Evolutionary conservation across 2,797 vertebrate genomes (phyloP).

Genomic region (Megaceryle alcyon): DNA sequence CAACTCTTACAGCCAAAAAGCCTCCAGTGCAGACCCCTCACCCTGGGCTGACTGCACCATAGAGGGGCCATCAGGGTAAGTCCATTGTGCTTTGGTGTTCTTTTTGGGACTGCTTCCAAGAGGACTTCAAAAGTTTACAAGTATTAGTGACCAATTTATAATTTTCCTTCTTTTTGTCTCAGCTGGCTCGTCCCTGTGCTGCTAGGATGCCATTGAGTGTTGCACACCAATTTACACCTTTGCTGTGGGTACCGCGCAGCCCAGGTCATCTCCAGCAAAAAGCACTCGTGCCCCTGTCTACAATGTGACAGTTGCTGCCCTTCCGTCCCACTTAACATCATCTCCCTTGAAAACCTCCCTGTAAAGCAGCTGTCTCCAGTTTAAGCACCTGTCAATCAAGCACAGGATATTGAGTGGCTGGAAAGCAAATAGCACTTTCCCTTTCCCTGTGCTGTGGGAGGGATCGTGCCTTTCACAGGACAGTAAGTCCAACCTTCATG

Average conservation of each 20-base stretch:
- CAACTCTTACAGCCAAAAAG: not conserved
- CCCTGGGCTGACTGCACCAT: not conserved
- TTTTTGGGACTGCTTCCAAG: not conserved
- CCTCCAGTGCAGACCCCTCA: rapidly evolving
- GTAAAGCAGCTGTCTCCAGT: not conserved
- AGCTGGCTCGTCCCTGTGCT: not conserved
- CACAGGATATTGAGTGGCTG: rapidly evolving
- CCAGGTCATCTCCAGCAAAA: not conserved
- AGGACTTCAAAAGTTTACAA: not conserved
- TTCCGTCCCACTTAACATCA: not conserved
- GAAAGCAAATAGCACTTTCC: not conserved
- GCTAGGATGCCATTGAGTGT: not conserved
- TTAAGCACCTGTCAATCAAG: not conserved
- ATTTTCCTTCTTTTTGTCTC: not conserved
- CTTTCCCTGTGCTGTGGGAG: not conserved
- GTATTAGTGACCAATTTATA: not conserved
- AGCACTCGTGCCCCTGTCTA: not conserved
- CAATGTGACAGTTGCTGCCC: rapidly evolving
- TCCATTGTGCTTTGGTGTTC: not conserved
- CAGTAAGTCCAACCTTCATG: too few species aligned
- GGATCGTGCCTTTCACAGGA: not conserved
- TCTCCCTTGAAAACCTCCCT: not conserved
- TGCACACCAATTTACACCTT: not conserved
- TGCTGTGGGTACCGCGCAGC: rapidly evolving
- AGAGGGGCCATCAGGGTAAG: not conserved